Evolutionary conservation across 2,113 vertebrate genomes (phyloP), one percentile per base, ranked within the genome.

Genomic region (Rhegmatorhina hoffmannsi): DNA sequence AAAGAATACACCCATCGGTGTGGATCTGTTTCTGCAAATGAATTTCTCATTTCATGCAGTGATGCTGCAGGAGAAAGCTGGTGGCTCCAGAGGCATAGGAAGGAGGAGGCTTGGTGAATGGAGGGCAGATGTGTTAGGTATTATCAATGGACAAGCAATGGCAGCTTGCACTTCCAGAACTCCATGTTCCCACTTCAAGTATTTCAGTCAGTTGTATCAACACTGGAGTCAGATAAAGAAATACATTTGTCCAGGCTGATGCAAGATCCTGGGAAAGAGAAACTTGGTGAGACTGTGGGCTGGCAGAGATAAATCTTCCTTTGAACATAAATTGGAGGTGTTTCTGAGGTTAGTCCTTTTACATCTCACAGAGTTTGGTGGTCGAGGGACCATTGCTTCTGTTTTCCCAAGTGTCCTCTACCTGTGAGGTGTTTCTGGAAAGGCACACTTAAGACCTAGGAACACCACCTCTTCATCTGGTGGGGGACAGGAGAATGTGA

Each of bases 341-440:
- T 49, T 78, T 67, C 52, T 79, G n/a, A 52, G 16, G 33, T 64
- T 24, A 58, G 23, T n/a, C 5, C 7, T 46, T 52, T 44, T 79
- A 26, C 28, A 34, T 23, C 59, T 60, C 46, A 46, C 34, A 56
- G 68, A 74, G 12, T 11, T 56, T 46, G 4, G 2, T n/a, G 17
- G 7, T 23, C 3, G 33, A 46, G 78, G 36, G 34, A 67, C 16
- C 68, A 98, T 98, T 98, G 97, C 97, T 87, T 34, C 46, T 55
- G 52, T 91, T 29, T 94, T 98, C 43, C 95, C 98, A 96, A 44
- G 12, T 59, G 33, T 98, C 5, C 95, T 96, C 60, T 79, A 97
- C 12, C 84, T 98, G 46, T 98, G 97, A 80, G 96, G 7, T n/a
- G 19, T 20, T 60, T 58, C 46, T 63, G 56, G 34, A 70, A 34